Conservation (phyloP, 2,113 vertebrate species). For the Pelodiscus sinensis region DNA sequence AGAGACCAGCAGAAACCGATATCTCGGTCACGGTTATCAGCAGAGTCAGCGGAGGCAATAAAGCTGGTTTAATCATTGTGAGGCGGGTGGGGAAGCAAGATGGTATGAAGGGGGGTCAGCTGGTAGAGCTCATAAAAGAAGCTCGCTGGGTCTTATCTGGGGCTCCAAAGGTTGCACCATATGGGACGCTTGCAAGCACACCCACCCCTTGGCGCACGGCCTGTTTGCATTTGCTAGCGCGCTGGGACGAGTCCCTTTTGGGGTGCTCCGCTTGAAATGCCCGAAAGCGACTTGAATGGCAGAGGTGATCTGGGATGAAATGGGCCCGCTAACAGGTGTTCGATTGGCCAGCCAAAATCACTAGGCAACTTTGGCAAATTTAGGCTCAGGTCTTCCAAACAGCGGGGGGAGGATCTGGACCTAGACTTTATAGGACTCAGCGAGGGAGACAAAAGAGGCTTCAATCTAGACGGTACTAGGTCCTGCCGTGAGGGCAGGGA, state of each 20-base stretch:
- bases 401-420: background rate
- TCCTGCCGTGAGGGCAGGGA: too few relatives aligned
- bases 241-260: background rate
- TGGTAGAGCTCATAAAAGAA: background rate
- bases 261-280: background rate
- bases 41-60: background rate
- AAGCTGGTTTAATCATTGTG: background rate
- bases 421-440: background rate
- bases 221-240: background rate
- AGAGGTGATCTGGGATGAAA: background rate
- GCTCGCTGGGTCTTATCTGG: background rate
- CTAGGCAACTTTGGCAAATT: background rate
- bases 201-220: background rate
- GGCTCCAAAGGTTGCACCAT: background rate
- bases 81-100: background rate
- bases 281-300: background rate
- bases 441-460: background rate
- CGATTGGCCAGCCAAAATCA: background rate
- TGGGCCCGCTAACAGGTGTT: background rate
- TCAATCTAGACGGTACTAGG: too few relatives aligned
- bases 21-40: background rate
- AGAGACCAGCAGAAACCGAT: background rate
- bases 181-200: background rate
- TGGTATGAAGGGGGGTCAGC: background rate
- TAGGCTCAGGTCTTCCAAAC: background rate